Evolutionary conservation across 92 coral and sea anemone genomes (phyloP), one percentile per base, ranked within the genome.

Genomic region (Parazoanthus swiftii): DNA sequence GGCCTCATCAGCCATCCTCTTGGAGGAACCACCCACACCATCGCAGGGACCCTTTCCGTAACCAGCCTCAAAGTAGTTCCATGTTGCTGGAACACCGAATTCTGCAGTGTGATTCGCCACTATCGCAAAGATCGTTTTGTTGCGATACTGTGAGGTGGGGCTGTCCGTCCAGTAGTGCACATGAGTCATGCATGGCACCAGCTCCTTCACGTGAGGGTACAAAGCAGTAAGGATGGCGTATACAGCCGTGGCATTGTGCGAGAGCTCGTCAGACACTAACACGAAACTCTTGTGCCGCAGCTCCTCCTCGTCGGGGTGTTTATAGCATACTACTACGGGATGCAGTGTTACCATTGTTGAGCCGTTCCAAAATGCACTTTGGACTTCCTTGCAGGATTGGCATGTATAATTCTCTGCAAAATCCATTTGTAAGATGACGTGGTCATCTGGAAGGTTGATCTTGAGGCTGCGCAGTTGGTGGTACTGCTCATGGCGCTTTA

Each of bases 1-100:
- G 6, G 85, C 91, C 81, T 84, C 79, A 56, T 84, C 91, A 9
- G 89, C 91, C 88, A 88, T 84, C 65, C 89, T 48, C 73, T 84
- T 84, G 58, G 85, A 6, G 14, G 83, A 71, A 26, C 88, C 87
- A 29, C 90, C 91, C 46, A 89, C 83, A n/a, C 91, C 91, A 82
- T 54, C 86, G 37, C 90, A 88, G 13, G 90, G 90, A 48, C 90
- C 90, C 63, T 89, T 81, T 2, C 88, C 91, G 58, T 81, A 88
- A 42, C 91, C 91, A n/a, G 91, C 91, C 44, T 89, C 91, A 65
- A 89, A 84, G 50, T 84, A 89, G 54, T 85, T 89, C 91, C 91
- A 89, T 21, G 56, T 66, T 33, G 88, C 88, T 7, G 91, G 58
- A 29, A 77, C 77, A 20, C 88, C 89, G 74, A 89, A 89, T 44